Base-by-base conservation (phyloP, 2,113 vertebrate species). In the Aegithalos caudatus region DNA sequence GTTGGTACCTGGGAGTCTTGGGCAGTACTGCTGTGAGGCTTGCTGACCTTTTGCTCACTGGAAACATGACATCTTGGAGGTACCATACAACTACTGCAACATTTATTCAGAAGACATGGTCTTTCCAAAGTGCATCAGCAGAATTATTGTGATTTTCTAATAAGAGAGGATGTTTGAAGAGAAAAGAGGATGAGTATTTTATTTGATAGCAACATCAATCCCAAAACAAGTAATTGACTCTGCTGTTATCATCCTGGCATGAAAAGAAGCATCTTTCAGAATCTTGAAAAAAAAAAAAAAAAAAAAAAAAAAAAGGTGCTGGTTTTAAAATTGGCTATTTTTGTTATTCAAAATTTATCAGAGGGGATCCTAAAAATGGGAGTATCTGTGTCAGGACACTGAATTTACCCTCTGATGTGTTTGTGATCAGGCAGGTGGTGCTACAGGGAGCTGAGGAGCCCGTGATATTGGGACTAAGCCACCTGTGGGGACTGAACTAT, bases 391-490 rank as follows among this genome's bases (percentile, higher is more conserved):
- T n/a, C 42, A 86, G 69, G 37, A 51, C 0, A 3, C 8, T 14
- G 31, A 51, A 58, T 42, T 45, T 15, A 33, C 33, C 21, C 29
- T 14, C 6, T n/a, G 38, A n/a, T 37, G 33, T 0, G 0, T 50
- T 69, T 67, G 31, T 69, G 23, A 9, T 51, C n/a, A 33, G 29
- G 3, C 7, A 4, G 13, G 19, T 45, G 82, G 4, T 33, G 29
- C 50, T 50, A 12, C 45, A 42, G 31, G 29, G 27, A 69, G 21
- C 47, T 62, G 56, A 15, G 16, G 35, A 53, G 4, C 9, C 0
- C 3, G 5, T 22, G 38, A n/a, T 2, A 2, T 12, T 1, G 11
- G 35, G 22, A 37, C 8, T 19, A 62, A 88, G 31, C 3, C 20
- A 13, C 7, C 19, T 23, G 12, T 15, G 35, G 56, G 14, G 15